phyloP scores from a whole-genome alignment of 2,888 invertebrate species.

The Aplocera efformata region DNA sequence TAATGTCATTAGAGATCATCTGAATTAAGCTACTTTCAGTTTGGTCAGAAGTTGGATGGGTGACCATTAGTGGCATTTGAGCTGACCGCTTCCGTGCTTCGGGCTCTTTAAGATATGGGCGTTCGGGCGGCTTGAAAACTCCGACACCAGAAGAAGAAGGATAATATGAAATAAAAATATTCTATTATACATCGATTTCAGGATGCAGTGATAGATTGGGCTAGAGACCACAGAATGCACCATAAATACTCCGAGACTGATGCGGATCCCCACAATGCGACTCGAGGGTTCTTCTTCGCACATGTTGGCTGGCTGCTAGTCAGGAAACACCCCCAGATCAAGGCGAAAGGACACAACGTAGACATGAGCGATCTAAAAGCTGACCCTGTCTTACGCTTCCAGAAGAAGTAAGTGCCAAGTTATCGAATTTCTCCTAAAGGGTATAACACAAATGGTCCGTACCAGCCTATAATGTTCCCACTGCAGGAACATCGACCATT shows the following conservation, averaged over 20 bases:
- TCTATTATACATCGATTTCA: slow-evolving; percentile 56
- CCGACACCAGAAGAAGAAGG: too few species aligned
- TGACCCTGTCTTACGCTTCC: slow-evolving; percentile 91
- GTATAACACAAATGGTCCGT: too few species aligned
- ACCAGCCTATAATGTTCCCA: too few species aligned
- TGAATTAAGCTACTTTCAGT: too few species aligned
- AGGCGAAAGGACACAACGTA: slow-evolving; percentile 90
- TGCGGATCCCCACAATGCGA: slow-evolving; percentile 96
- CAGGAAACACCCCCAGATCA: slow-evolving; percentile 94
- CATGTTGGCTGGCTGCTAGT: slow-evolving; percentile 97
- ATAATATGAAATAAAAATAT: background rate
- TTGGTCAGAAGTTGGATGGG: too few species aligned
- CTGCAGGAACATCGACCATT: too few species aligned
- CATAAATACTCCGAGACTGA: slow-evolving; percentile 97
- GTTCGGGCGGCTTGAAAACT: too few species aligned
- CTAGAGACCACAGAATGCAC: slow-evolving; percentile 90
- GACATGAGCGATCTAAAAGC: slow-evolving; percentile 90
- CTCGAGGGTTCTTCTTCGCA: slow-evolving; percentile 96
- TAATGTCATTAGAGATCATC: too few species aligned
- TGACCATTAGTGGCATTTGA: too few species aligned
- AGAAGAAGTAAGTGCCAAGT: slow-evolving; percentile 92
- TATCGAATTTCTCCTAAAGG: too few species aligned
- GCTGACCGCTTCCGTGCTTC: too few species aligned
- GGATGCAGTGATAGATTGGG: slow-evolving; percentile 89
- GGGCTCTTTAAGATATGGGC: too few species aligned